Percentiles rank a stretch among this genome's conserved stretches.
Evolutionary conservation across 2,113 vertebrate species (phyloP).

Genomic region (Hucho hucho): DNA sequence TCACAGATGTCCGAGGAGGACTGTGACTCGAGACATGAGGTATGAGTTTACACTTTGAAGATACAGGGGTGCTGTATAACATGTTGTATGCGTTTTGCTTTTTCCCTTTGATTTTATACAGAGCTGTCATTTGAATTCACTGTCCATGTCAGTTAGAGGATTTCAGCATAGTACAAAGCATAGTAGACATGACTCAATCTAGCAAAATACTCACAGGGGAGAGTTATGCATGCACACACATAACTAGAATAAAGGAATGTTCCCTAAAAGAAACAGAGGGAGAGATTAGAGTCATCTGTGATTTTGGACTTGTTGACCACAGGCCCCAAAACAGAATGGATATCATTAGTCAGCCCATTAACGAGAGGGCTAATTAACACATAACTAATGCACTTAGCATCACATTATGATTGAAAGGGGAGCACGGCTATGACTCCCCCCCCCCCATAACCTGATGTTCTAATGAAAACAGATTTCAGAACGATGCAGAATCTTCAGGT

Average conservation of each 20-base stretch:
- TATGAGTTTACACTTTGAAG: slow-evolving; percentile 37
- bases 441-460: too few relatives aligned
- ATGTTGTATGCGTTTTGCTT: slow-evolving; percentile 19
- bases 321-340: slow-evolving; percentile 6
- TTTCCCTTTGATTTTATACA: slow-evolving; percentile 33
- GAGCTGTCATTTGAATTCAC: slow-evolving; percentile 44
- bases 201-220: neutral
- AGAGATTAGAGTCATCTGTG: too few relatives aligned
- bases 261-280: too few relatives aligned
- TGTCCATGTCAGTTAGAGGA: slow-evolving; percentile 25
- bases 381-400: slow-evolving; percentile 20
- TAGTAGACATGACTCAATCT: slow-evolving; percentile 8
- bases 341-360: slow-evolving; percentile 33
- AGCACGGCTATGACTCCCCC: neutral
- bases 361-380: slow-evolving; percentile 20
- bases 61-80: neutral
- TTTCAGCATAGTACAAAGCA: slow-evolving; percentile 34
- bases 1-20: slow-evolving; percentile 12
- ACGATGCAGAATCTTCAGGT: too few relatives aligned
- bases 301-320: slow-evolving; percentile 10
- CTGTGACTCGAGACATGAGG: neutral
- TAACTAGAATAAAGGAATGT: neutral
- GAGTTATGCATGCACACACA: slow-evolving; percentile 14
- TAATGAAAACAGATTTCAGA: too few relatives aligned
- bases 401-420: neutral